These are phyloP conservation scores for Piprites chloris DNA, from an alignment of 2,113 vertebrate species.

Conservation along the genomic window DNA sequence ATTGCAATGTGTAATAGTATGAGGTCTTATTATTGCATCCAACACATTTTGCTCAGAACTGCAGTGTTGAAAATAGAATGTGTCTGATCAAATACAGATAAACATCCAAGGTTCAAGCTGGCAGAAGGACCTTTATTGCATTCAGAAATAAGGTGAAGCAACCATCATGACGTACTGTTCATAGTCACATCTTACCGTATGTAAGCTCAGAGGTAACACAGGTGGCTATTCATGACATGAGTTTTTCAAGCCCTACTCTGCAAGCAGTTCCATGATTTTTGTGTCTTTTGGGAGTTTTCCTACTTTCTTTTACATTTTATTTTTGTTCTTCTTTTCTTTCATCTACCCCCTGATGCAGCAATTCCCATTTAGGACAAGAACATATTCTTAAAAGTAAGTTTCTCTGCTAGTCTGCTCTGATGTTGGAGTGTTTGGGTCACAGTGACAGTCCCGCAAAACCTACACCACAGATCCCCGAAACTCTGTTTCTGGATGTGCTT, in stretches of 20 bases:
- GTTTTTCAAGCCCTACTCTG: neutral
- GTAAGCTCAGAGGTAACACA: neutral
- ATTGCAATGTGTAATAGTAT: neutral
- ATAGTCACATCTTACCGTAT: neutral
- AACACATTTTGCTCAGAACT: neutral
- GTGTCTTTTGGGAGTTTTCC: neutral
- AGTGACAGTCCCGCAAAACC: neutral
- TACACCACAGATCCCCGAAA: neutral
- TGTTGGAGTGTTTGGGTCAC: neutral
- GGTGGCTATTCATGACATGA: neutral
- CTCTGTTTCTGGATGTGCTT: accelerated
- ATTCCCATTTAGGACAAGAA: neutral
- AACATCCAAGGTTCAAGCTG: neutral
- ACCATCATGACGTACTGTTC: neutral
- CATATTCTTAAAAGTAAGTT: neutral
- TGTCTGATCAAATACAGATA: neutral
- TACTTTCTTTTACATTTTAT: neutral
- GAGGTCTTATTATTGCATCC: neutral
- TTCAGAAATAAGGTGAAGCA: neutral
- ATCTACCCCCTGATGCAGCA: accelerated
- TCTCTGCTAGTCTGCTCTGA: neutral
- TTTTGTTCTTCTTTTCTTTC: neutral
- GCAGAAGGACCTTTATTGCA: neutral
- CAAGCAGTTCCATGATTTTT: neutral
- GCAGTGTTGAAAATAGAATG: neutral